Evolutionary conservation across 2,888 invertebrate species (phyloP), one percentile per base, ranked within the genome.

Genomic region (Pantelozetes paolii): DNA sequence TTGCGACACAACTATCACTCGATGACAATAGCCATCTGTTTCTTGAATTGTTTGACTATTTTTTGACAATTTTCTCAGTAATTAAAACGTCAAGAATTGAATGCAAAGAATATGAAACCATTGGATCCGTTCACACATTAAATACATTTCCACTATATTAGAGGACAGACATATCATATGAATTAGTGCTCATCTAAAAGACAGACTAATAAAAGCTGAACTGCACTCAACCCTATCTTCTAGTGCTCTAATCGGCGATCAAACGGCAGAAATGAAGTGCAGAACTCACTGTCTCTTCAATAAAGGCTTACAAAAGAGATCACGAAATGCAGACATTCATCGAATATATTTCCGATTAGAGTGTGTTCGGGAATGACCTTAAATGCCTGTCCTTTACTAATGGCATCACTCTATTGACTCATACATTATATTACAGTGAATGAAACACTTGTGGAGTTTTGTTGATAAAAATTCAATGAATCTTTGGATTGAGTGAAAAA

Each of bases 11-110:
- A n/a, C 32, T 36, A 5, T 32, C 2, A 9, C 13, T 5, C 3
- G 23, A 62, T 62, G 32, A 62, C 62, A 62, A 32, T 62, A 20
- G 36, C 62, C 62, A 62, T 62, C 62, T 62, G 62, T 62, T 62
- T 36, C 62, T 62, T 62, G 30, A 20, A 62, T 62, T 62, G 62
- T 26, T 2, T 36, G 23, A 32, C 5, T 28, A 28, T 62, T 32
- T 13, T 28, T 32, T 36, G 62, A 62, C 62, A 62, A 32, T 13
- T 62, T 62, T 36, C 20, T 18, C 30, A 62, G 36, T 62, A 62
- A 62, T 62, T 62, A 62, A 62, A 62, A 62, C 18, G 32, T 32
- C 32, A 62, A 57, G 13, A 23, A 57, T 15, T 26, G 20, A 57
- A 13, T 26, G 13, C 28, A 57, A 57, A 57, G 11, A 26, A 59